A percentile compares a stretch with the other conserved stretches of the same genome.
phyloP scores from a whole-genome alignment of 2,113 vertebrate genomes.

The Myrmecobius fasciatus region DNA sequence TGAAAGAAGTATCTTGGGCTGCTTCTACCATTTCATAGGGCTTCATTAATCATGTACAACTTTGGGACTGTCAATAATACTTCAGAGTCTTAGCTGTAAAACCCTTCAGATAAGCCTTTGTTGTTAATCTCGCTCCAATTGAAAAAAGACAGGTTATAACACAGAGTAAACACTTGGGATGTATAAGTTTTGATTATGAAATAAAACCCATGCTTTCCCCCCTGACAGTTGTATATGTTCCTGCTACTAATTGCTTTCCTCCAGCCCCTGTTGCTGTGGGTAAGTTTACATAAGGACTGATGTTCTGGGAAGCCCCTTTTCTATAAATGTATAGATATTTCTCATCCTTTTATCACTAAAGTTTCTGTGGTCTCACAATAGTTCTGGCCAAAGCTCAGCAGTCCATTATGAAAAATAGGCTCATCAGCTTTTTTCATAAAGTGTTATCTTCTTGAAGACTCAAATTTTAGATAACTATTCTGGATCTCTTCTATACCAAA shows the following conservation, averaged over 20 bases:
- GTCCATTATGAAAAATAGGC: constrained; percentile 59
- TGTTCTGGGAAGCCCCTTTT: constrained; percentile 72
- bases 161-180: constrained; percentile 72
- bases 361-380: constrained; percentile 71
- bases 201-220: constrained; percentile 55
- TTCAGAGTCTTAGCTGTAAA: constrained; percentile 64
- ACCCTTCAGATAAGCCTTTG: constrained; percentile 78
- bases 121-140: constrained; percentile 76
- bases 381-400: constrained; percentile 60
- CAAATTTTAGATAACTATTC: neutral
- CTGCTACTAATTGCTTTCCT: constrained; percentile 81
- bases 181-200: constrained; percentile 65
- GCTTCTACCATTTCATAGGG: constrained; percentile 49
- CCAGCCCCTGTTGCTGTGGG: constrained; percentile 57
- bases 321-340: constrained; percentile 62
- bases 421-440: constrained; percentile 53
- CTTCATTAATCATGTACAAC: constrained; percentile 71
- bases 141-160: constrained; percentile 73
- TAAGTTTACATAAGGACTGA: constrained; percentile 80
- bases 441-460: neutral
- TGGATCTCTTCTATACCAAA: constrained; percentile 11
- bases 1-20: constrained; percentile 45
- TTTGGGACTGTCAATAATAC: constrained; percentile 67
- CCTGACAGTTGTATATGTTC: constrained; percentile 64
- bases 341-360: constrained; percentile 79